Conservation (phyloP, 2,113 vertebrate species). For the Marmota monax region DNA sequence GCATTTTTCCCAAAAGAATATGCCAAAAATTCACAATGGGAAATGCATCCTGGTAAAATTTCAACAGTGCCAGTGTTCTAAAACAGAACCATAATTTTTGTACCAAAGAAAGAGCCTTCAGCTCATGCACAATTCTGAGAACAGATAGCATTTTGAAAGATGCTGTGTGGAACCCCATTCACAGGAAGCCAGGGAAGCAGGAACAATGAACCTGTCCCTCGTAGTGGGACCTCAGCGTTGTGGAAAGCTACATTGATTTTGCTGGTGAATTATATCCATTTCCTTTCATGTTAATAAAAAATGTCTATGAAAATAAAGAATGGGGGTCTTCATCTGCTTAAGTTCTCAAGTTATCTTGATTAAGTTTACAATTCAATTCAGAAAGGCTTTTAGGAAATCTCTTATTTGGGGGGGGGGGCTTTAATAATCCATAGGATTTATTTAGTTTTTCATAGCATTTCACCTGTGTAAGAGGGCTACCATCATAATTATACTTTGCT, state of each 20-base stretch:
- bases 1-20: not conserved
- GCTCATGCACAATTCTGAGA: not conserved
- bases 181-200: not conserved
- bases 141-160: constrained; percentile 1
- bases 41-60: not conserved
- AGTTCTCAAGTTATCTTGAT: not conserved
- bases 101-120: not conserved
- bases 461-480: not conserved
- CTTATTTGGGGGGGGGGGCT: not conserved
- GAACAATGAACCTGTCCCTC: not conserved
- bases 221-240: not conserved
- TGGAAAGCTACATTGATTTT: not conserved
- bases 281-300: too few species aligned
- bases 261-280: not conserved
- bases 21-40: not conserved
- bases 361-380: not conserved
- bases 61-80: not conserved
- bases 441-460: constrained; percentile 24
- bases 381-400: constrained; percentile 23
- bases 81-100: not conserved
- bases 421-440: not conserved
- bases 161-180: not conserved
- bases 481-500: not conserved
- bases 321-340: not conserved
- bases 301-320: not conserved